A percentile compares a stretch with the other conserved stretches of the same genome.
These are phyloP conservation scores for Corydoras maculifer DNA, from an alignment of 2,113 vertebrate species.

Conservation along the genomic window DNA sequence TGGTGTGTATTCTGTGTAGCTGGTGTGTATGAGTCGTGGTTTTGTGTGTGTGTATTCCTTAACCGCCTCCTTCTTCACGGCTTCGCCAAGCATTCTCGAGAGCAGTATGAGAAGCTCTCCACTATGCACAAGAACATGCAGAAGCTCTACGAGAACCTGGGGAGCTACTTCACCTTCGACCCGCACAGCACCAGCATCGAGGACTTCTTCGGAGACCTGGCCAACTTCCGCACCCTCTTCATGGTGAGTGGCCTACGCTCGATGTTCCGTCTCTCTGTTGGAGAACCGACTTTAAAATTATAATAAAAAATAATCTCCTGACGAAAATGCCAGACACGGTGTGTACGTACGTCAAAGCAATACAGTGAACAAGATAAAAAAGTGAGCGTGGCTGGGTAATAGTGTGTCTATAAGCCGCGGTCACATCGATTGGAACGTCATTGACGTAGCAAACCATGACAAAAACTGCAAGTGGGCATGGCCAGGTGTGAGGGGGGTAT, in stretches of 20 bases:
- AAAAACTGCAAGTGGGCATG: too few species aligned
- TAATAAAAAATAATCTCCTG: too few species aligned
- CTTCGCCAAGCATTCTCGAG: constrained; percentile 82
- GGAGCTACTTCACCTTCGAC: constrained; percentile 88
- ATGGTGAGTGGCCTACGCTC: constrained; percentile 74
- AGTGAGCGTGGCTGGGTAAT: too few species aligned
- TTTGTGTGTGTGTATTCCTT: constrained; percentile 62
- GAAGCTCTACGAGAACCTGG: constrained; percentile 86
- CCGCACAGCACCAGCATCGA: constrained; percentile 79
- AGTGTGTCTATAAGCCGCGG: too few species aligned
- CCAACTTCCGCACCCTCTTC: constrained; percentile 83
- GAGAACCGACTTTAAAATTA: too few species aligned
- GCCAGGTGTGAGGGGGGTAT: too few species aligned
- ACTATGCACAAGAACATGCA: constrained; percentile 96
- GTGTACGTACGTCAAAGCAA: too few species aligned
- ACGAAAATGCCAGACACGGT: too few species aligned
- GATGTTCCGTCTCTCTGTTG: neutral
- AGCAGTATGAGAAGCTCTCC: constrained; percentile 89
- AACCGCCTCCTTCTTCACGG: constrained; percentile 71
- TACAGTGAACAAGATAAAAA: too few species aligned
- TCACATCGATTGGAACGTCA: too few species aligned
- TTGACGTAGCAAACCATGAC: too few species aligned
- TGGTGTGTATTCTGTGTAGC: neutral
- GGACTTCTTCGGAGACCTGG: constrained; percentile 90
- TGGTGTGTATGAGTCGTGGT: neutral